phyloP scores from a whole-genome alignment of 2,797 vertebrate species.

The Lagorchestes hirsutus region DNA sequence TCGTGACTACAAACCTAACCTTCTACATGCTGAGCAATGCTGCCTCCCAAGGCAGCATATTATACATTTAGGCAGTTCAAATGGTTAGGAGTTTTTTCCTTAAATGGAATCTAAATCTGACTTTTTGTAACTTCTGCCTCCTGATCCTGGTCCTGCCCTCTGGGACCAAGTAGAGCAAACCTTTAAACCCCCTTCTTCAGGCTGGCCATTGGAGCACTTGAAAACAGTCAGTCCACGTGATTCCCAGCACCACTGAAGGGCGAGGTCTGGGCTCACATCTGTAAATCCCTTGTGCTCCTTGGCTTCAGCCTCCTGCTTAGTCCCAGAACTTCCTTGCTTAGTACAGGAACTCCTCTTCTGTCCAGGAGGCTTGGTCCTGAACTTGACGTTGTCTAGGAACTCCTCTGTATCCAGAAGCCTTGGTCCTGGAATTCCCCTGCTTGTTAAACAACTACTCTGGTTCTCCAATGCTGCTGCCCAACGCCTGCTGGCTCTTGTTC shows the following conservation, averaged over 20 bases:
- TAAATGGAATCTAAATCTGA: constrained; percentile 3
- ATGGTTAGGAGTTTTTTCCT: background rate
- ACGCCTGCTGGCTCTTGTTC: background rate
- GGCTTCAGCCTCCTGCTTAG: background rate
- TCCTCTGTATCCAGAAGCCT: background rate
- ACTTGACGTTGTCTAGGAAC: background rate
- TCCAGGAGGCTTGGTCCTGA: background rate
- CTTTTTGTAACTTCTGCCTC: background rate
- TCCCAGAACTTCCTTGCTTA: background rate
- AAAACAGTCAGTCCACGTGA: background rate
- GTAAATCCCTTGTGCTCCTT: background rate
- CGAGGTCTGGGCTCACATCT: background rate
- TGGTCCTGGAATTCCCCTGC: background rate
- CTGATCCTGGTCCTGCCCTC: background rate
- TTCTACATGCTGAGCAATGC: background rate
- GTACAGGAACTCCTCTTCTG: background rate
- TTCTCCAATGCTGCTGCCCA: background rate
- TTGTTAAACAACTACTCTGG: background rate
- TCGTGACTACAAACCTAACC: background rate
- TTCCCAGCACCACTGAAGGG: background rate
- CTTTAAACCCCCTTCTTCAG: background rate
- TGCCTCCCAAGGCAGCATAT: background rate
- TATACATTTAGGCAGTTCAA: background rate
- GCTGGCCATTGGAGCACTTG: background rate
- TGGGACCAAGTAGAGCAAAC: background rate